A percentile compares a stretch with the other conserved stretches of the same genome.
These are phyloP conservation scores for Corticium candelabrum DNA, from an alignment of 37 sponge, comb jelly and placozoan species.

Conservation along the genomic window DNA sequence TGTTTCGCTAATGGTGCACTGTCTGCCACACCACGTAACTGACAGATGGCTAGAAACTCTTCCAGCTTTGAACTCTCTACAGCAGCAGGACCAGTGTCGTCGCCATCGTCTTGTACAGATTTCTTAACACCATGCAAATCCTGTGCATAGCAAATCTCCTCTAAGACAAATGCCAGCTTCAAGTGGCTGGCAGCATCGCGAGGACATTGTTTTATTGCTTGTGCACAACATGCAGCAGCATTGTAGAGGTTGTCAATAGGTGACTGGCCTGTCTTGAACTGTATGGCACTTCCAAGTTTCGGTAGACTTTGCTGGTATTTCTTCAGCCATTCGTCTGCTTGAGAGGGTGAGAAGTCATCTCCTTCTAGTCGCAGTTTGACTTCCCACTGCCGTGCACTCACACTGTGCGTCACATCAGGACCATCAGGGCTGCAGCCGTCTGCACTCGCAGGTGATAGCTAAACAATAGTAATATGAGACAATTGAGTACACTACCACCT, in stretches of 20 bases:
- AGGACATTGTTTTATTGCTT: slow-evolving; percentile 57
- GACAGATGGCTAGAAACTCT: slow-evolving; percentile 88
- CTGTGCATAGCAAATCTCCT: slow-evolving; percentile 70
- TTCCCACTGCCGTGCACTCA: background rate
- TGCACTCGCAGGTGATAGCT: background rate
- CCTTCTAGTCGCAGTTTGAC: background rate
- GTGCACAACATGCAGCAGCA: slow-evolving; percentile 28
- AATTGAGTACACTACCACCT: too few species aligned
- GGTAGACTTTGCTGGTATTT: background rate
- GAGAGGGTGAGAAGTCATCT: background rate
- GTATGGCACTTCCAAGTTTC: background rate
- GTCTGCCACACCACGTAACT: slow-evolving; percentile 65
- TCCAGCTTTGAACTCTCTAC: slow-evolving; percentile 71
- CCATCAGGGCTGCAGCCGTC: background rate
- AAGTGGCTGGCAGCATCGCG: slow-evolving; percentile 43
- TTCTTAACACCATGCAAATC: slow-evolving; percentile 65
- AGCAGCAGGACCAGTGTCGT: slow-evolving; percentile 27
- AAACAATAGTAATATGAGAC: background rate
- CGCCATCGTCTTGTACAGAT: slow-evolving; percentile 38
- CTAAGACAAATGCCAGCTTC: slow-evolving; percentile 67
- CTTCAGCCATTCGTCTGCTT: background rate
- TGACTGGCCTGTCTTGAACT: background rate
- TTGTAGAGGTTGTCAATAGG: background rate
- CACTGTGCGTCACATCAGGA: background rate
- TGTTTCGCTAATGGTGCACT: slow-evolving; percentile 65